These are phyloP conservation scores for Anthoscopus minutus DNA, from an alignment of 2,113 vertebrate species.

Conservation along the genomic window DNA sequence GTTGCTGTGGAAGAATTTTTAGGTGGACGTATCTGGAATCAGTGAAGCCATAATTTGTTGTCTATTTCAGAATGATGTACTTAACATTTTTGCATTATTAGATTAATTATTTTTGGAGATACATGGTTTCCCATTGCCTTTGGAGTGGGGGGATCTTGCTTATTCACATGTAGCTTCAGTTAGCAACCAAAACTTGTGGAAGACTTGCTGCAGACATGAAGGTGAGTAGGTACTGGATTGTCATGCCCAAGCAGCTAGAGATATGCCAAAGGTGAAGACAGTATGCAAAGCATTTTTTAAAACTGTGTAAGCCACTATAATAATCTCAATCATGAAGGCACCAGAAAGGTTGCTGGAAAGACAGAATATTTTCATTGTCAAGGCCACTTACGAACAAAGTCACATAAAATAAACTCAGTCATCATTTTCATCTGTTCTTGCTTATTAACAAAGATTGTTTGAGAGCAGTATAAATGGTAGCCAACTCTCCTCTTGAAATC, in stretches of 20 bases:
- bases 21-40: not conserved
- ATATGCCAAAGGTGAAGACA: not conserved
- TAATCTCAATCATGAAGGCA: not conserved
- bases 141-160: not conserved
- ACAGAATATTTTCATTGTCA: not conserved
- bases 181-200: not conserved
- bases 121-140: fast-evolving
- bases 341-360: not conserved
- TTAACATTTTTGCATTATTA: not conserved
- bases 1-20: not conserved
- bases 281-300: not conserved
- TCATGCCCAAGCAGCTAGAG: not conserved
- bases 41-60: not conserved
- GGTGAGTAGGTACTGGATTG: not conserved
- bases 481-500: not conserved
- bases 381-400: not conserved
- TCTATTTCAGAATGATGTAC: not conserved
- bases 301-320: not conserved
- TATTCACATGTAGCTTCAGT: not conserved
- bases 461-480: not conserved
- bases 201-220: not conserved
- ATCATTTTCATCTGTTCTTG: not conserved
- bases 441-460: not conserved
- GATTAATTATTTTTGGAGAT: not conserved
- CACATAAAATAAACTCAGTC: not conserved